Evolutionary conservation across 2,113 vertebrate genomes (phyloP).

Genomic region (Brachypteracias leptosomus): DNA sequence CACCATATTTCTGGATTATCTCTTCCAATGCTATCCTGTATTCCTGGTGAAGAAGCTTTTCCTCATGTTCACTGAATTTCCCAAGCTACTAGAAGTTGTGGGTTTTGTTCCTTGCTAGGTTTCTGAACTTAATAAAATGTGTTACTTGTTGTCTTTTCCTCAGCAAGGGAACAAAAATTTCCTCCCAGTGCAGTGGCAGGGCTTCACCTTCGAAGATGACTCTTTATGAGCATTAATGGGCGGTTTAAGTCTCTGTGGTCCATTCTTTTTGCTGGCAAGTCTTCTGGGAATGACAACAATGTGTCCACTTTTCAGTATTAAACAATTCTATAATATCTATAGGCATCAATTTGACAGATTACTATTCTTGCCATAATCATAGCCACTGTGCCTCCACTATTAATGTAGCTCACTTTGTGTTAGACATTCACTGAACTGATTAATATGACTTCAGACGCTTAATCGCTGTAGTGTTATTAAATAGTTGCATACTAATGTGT

Average conservation of each 20-base stretch:
- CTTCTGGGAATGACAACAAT: neutral
- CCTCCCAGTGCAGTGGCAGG: neutral
- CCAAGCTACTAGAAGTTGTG: neutral
- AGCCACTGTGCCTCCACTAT: neutral
- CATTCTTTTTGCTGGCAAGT: neutral
- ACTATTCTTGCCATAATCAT: neutral
- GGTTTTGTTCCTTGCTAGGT: neutral
- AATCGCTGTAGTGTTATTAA: constrained; percentile 34
- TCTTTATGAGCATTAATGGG: neutral
- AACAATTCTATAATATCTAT: neutral
- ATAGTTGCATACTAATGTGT: neutral
- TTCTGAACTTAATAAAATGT: neutral
- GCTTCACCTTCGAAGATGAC: neutral
- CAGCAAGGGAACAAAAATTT: neutral
- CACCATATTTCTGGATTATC: neutral
- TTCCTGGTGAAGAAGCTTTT: neutral
- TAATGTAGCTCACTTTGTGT: neutral
- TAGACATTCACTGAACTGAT: neutral
- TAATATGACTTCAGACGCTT: constrained; percentile 5
- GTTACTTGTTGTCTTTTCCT: neutral
- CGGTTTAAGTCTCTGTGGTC: neutral
- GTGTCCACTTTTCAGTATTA: neutral
- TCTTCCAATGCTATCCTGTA: neutral
- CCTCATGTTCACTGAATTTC: neutral
- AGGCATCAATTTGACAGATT: neutral